These are phyloP conservation scores for Distichodus sexfasciatus DNA, from an alignment of 2,797 vertebrate genomes.

Conservation along the genomic window DNA sequence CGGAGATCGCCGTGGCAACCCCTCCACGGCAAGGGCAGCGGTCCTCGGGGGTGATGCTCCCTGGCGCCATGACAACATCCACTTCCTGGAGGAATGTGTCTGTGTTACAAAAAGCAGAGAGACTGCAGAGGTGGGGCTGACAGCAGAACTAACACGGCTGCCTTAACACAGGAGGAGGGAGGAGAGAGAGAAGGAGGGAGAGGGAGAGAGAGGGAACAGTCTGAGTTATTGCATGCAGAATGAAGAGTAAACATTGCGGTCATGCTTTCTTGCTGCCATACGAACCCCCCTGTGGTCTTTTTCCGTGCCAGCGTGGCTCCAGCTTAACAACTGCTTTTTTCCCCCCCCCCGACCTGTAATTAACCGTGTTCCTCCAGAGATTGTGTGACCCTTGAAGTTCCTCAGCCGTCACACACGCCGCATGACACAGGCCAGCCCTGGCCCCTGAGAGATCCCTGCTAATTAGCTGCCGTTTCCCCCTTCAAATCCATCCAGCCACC, in stretches of 20 bases:
- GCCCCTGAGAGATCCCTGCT: constrained; percentile 36
- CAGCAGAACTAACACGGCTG: constrained; percentile 29
- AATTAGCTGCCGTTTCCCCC: constrained; percentile 37
- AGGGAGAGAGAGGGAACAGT: constrained; percentile 38
- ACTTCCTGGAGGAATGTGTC: constrained; percentile 32
- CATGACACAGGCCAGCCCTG: constrained; percentile 41
- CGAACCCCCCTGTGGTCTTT: constrained; percentile 4
- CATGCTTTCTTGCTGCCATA: constrained; percentile 11
- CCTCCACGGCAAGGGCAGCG: constrained; percentile 28
- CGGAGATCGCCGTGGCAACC: constrained; percentile 47
- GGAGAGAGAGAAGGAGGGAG: neutral
- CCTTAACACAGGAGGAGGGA: neutral
- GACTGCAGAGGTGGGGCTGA: constrained; percentile 6
- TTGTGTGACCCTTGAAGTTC: constrained; percentile 40
- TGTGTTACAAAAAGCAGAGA: constrained; percentile 16
- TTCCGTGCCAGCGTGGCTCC: constrained; percentile 31
- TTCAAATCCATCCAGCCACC: constrained; percentile 4
- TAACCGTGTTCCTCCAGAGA: constrained; percentile 9
- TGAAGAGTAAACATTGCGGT: constrained; percentile 9
- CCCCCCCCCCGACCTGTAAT: constrained; percentile 47
- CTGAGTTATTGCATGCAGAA: neutral
- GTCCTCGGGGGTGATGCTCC: constrained; percentile 33
- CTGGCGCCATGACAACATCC: constrained; percentile 50
- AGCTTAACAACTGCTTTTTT: constrained; percentile 38
- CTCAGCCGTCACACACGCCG: constrained; percentile 20